These are phyloP conservation scores for Eptesicus fuscus DNA, from an alignment of 2,113 vertebrate genomes.

Conservation along the genomic window DNA sequence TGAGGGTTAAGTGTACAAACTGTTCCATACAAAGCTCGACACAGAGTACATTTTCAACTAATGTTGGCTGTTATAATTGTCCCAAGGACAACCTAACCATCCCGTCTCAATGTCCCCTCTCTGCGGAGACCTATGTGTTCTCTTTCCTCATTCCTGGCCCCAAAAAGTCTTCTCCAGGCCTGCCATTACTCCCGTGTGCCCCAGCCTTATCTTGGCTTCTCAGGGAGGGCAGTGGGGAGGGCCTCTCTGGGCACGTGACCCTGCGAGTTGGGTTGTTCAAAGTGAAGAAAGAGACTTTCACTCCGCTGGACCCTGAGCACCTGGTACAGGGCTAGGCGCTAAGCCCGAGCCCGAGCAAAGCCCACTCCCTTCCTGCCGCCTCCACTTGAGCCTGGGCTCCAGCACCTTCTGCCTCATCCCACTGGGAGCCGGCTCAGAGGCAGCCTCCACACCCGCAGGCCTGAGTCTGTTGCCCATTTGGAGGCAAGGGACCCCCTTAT, in stretches of 20 bases:
- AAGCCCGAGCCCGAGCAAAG: no score
- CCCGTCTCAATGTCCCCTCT: not conserved
- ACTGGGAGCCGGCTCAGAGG: no score
- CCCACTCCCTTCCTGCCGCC: no score
- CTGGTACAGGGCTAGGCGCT: no score
- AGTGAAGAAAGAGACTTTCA: conserved; percentile 65
- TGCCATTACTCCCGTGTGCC: no score
- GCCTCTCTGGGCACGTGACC: not conserved
- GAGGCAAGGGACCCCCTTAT: no score
- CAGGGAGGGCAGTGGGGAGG: not conserved
- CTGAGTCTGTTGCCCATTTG: no score
- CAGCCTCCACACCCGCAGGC: no score
- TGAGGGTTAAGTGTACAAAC: not conserved
- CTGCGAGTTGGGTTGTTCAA: conserved; percentile 41
- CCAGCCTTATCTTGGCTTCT: not conserved
- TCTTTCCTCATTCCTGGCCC: not conserved
- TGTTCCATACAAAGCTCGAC: not conserved
- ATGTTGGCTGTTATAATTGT: not conserved
- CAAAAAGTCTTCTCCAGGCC: not conserved
- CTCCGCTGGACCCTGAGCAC: not conserved
- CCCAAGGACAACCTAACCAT: not conserved
- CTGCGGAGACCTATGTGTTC: no score
- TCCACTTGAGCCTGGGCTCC: no score
- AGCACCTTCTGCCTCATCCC: no score
- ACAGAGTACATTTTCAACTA: no score